These are phyloP conservation scores for Andrena trimmerana DNA, from an alignment of 2,888 invertebrate genomes.

Conservation along the genomic window DNA sequence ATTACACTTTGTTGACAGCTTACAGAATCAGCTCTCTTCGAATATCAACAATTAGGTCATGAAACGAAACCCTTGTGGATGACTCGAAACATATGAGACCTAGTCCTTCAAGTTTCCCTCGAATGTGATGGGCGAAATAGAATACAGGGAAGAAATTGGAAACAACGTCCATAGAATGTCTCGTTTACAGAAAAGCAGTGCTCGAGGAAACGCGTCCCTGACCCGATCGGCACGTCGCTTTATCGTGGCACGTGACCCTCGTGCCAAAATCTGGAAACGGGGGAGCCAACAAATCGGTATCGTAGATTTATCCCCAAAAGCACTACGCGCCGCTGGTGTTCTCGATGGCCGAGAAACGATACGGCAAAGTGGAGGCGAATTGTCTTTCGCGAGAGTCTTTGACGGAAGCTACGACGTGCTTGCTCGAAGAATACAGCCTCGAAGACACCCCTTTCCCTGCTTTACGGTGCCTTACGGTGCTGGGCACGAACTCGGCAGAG, in stretches of 20 bases:
- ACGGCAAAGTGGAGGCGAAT: constrained; percentile 65
- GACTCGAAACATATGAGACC: neutral
- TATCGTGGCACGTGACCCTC: constrained; percentile 69
- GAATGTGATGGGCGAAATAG: neutral
- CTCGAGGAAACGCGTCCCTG: constrained; percentile 48
- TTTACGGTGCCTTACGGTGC: constrained; percentile 57
- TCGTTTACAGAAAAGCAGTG: neutral
- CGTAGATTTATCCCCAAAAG: constrained; percentile 53
- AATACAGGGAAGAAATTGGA: constrained; percentile 5
- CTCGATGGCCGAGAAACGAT: constrained; percentile 57
- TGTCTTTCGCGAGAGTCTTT: constrained; percentile 62
- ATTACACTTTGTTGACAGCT: too few species aligned
- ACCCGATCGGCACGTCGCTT: constrained; percentile 64
- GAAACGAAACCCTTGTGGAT: too few species aligned
- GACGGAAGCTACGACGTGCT: constrained; percentile 38
- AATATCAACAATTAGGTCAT: too few species aligned
- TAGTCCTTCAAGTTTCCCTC: neutral
- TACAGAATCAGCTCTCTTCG: too few species aligned
- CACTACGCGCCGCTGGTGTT: constrained; percentile 8
- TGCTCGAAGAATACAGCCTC: constrained; percentile 27
- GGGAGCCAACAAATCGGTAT: constrained; percentile 48
- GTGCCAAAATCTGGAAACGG: constrained; percentile 62
- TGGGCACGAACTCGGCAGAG: constrained; percentile 57
- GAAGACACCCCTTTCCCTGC: constrained; percentile 35
- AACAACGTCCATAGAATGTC: constrained; percentile 8